phyloP scores from a whole-genome alignment of 1,140 invertebrate species.

The Globodera ellingtonae region DNA sequence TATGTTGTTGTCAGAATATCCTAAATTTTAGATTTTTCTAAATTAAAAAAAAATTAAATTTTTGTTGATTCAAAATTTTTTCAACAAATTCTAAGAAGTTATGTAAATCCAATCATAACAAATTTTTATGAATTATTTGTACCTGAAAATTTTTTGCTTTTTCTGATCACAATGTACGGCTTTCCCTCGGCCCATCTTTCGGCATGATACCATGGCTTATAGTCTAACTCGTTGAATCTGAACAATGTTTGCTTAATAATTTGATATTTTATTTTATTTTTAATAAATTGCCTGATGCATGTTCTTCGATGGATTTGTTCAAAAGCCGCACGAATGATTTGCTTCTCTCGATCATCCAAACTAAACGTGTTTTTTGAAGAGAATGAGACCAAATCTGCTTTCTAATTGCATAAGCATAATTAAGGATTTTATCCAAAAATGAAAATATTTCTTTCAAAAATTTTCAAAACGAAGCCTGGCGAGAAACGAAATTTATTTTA shows the following conservation, averaged over 20 bases:
- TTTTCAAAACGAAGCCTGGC: neutral
- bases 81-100: too few relatives aligned
- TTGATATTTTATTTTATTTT: too few relatives aligned
- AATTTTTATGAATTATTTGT: neutral
- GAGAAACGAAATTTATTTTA: neutral
- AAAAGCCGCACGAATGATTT: constrained; percentile 55
- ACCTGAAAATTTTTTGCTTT: constrained; percentile 60
- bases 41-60: neutral
- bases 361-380: constrained; percentile 6
- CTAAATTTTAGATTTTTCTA: constrained; percentile 26
- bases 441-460: neutral
- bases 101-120: too few relatives aligned
- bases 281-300: constrained; percentile 38
- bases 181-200: constrained; percentile 57
- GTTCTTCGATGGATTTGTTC: constrained; percentile 54
- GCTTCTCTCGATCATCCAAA: constrained; percentile 51
- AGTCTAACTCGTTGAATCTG: constrained; percentile 50
- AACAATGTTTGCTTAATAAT: neutral
- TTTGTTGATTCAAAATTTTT: constrained; percentile 1
- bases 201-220: constrained; percentile 63
- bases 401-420: neutral
- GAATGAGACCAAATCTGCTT: too few relatives aligned
- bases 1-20: constrained; percentile 59
- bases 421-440: neutral
- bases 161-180: constrained; percentile 62